Evolutionary conservation across 64 coral and sea anemone species (phyloP), one percentile per base, ranked within the genome.

Genomic region (Stichodactyla mertensii): DNA sequence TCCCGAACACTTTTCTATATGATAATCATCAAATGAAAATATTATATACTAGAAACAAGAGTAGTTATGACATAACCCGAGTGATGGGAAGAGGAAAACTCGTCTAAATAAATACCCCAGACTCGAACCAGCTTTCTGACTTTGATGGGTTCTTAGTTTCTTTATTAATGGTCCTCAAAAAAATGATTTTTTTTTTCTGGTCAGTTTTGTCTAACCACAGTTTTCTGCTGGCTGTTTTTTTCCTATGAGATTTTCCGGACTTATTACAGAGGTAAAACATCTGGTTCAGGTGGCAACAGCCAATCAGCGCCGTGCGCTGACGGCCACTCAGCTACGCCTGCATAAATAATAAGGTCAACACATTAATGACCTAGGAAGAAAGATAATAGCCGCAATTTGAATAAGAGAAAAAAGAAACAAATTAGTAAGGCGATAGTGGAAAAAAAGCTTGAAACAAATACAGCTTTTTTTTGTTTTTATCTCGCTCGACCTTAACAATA

Each of bases 231-330:
- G 83, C 83, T 53, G 36, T 77, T 54, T 93, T 82, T 91, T 93
- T 95, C 94, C 83, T 92, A 74, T 93, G 94, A 97, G 91, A 97
- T 89, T 85, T 97, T 93, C 85, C 91, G 91, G 91, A 52, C 88
- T 13, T 55, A 77, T 90, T 89, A 93, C 84, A 85, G 81, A 82
- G 80, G 69, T 69, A 51, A 81, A 89, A 88, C 94, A 97, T 93
- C 91, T 97, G 94, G 84, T 87, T 90, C 84, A 90, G 94, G 91
- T 97, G 94, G 94, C 89, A 97, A 97, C 94, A 88, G 83, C 94
- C 94, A 97, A 97, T 97, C 91, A 90, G 27, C 27, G 26, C 4
- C 52, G 55, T 51, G 51, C 55, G 45, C 82, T 79, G 60, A 27
- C 28, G 77, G 74, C 55, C 78, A 91, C 78, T 87, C 77, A 79